Percentiles rank a stretch among this genome's conserved stretches.
These are phyloP conservation scores for Sceloporus undulatus DNA, from an alignment of 2,113 vertebrate species.

Conservation along the genomic window DNA sequence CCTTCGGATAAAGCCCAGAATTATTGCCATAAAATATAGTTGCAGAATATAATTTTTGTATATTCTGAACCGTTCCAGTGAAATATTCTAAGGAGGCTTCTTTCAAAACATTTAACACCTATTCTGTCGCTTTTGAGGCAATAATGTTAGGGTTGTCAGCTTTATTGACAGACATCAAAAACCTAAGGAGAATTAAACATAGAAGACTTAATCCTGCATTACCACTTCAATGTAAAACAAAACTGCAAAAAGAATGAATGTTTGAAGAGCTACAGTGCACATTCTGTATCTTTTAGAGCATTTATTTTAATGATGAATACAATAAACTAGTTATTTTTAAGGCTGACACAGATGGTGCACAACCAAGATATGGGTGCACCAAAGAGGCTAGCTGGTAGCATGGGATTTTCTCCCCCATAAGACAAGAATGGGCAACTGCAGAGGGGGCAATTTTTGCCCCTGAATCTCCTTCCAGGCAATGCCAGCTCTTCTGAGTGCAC, in stretches of 20 bases:
- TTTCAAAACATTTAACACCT: constrained; percentile 49
- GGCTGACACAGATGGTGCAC: not conserved
- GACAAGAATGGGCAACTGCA: not conserved
- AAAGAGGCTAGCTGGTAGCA: not conserved
- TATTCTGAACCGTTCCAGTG: constrained; percentile 53
- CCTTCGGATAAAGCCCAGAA: constrained; percentile 67
- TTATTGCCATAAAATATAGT: constrained; percentile 59
- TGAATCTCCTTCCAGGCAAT: too few relatives aligned
- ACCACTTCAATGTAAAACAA: constrained; percentile 30
- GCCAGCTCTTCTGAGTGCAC: too few relatives aligned
- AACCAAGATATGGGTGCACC: not conserved
- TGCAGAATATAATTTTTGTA: constrained; percentile 62
- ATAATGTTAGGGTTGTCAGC: constrained; percentile 47
- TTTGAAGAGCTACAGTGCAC: not conserved
- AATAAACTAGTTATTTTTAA: not conserved
- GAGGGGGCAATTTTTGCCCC: too few relatives aligned
- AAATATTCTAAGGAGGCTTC: constrained; percentile 47
- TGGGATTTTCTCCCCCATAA: too few relatives aligned
- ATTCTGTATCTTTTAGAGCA: not conserved
- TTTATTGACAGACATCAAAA: constrained; percentile 57
- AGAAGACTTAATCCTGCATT: constrained; percentile 29
- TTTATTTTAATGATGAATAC: constrained; percentile 34
- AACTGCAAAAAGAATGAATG: not conserved
- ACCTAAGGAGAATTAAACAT: constrained; percentile 51
- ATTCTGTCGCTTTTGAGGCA: constrained; percentile 12